Evolutionary conservation across 2,888 invertebrate species (phyloP), one percentile per base, ranked within the genome.

Genomic region (Drosophila borealis): DNA sequence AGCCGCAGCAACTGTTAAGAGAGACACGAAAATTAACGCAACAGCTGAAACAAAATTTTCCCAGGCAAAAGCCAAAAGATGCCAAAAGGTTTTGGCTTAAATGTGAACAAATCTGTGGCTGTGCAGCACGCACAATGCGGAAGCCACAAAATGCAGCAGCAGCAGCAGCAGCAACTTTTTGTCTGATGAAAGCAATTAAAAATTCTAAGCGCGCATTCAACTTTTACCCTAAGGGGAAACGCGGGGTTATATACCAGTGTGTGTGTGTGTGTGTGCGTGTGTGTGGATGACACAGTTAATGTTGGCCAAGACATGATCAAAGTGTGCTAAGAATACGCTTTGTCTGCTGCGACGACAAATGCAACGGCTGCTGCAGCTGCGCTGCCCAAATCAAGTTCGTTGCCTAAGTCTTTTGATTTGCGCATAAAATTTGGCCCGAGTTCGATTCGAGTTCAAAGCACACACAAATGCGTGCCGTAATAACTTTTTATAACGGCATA

Each of bases 401-500:
- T 64, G 88, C 74, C 68, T 88, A 82, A 82, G 82, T 82, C 86
- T 65, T 88, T 82, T 51, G 84, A 78, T 76, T 84, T 64, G 54
- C 54, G 42, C 34, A 41, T 6, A 11, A 6, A 39, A 29, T 13
- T 44, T 44, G 5, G 13, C 19, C 11, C 4, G 5, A 46, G 13
- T 42, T 63, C 34, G 29, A 19, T 37, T 62, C 39, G 44, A 44
- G 63, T 42, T 42, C 44, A 64, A 33, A 49, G 13, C 39, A 10
- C 41, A 41, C 41, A n/a, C 44, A 45, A 42, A 48, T 11, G 10
- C 44, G 34, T 36, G 48, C 60, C 14, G 29, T 78, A 84, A 86
- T 87, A 81, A 80, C 70, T 64, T 89, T 89, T 86, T 78, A 81
- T 78, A 86, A 78, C 80, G 74, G 80, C 78, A 84, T 70, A 64